Conservation (phyloP, 2,888 invertebrate species). For the Rotaria magnacalcarata region DNA sequence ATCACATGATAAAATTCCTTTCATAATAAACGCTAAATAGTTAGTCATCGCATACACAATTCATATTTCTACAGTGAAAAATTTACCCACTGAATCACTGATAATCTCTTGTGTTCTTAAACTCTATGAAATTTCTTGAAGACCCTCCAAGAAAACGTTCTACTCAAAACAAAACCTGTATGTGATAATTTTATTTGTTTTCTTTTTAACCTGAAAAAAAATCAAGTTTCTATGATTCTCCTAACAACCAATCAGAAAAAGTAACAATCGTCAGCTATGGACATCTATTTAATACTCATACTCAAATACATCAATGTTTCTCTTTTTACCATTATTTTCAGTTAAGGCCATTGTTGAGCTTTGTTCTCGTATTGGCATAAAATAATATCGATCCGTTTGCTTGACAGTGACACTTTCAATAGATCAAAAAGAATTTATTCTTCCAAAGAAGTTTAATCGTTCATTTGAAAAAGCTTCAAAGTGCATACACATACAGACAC, state of each 20-base stretch:
- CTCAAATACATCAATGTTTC: too few species aligned
- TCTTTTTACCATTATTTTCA: neutral
- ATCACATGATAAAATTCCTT: too few species aligned
- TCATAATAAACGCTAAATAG: too few species aligned
- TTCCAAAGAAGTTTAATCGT: neutral
- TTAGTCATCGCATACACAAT: too few species aligned
- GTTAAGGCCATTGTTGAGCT: neutral
- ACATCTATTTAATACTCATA: neutral
- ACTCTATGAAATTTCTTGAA: neutral
- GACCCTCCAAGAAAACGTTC: too few species aligned
- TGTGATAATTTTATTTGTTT: neutral
- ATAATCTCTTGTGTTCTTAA: neutral
- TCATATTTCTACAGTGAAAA: too few species aligned
- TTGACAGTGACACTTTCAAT: neutral
- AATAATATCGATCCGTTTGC: neutral
- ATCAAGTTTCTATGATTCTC: neutral
- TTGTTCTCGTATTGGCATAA: constrained; percentile 5
- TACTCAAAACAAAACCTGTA: neutral
- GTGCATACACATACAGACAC: neutral
- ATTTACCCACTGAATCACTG: too few species aligned
- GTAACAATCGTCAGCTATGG: neutral
- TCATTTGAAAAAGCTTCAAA: neutral
- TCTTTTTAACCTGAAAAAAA: neutral
- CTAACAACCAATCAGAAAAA: neutral
- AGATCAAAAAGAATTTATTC: neutral